Base-by-base conservation (phyloP, 1,140 invertebrate species). In the Sarcophaga peregrina region DNA sequence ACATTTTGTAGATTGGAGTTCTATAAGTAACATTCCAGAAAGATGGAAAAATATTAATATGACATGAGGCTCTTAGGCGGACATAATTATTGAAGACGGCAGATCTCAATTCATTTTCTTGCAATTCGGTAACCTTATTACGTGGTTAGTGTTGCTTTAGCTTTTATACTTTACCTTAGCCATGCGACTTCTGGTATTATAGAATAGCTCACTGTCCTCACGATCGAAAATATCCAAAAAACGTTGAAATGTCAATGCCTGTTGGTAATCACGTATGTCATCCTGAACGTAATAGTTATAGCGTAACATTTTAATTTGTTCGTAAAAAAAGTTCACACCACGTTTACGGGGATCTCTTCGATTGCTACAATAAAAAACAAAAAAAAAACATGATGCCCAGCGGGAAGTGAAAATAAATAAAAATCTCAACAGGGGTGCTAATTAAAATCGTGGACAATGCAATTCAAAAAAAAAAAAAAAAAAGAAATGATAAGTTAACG, bases 201-300 rank as follows among this genome's bases (percentile, higher is more conserved):
- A 90, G 52, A 90, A 90, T 0, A 89, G 9, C 10, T 90, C 87
- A 11, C 86, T 3, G 5, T 86, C 76, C 8, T 81, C 82, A 0
- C 86, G 87, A 54, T 90, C 88, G 7, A 82, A 80, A 0, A 50
- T 47, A 47, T 90, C 89, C 13, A 90, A 47, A 62, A 89, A 89
- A 8, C 85, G 82, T 82, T 90, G 88, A 37, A 90, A 85, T 0
- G 85, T 82, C 17, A 90, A 52, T 0, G 86, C 83, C 2, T 83
- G 82, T 17, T 89, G 83, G 73, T 85, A 87, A n/a, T 90, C 87
- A 5, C 20, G 13, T 10, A 82, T 13, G 7, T 87, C 84, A 4
- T 73, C 47, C 9, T 52, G 20, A 25, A 46, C 80, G 8, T 86
- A 88, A 76, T 85, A 90, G 82, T 86, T 48, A 54, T 81, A 84